These are phyloP conservation scores for Plebejus anna DNA, from an alignment of 2,888 invertebrate species.

Conservation along the genomic window DNA sequence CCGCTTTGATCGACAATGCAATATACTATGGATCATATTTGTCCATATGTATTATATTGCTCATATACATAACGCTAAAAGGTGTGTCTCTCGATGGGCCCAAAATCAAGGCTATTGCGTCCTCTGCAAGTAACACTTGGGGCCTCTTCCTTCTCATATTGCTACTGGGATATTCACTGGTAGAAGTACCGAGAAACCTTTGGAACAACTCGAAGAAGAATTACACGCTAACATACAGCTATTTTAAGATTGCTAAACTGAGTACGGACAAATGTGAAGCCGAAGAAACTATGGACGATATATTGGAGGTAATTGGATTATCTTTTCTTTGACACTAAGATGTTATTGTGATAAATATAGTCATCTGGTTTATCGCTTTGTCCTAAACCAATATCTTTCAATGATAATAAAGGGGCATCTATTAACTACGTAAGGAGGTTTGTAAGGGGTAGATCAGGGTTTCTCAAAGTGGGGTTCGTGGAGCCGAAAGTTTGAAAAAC, in stretches of 20 bases:
- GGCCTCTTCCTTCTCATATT: constrained; percentile 96
- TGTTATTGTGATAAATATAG: not conserved
- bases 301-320: constrained; percentile 86
- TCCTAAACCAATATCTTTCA: not conserved
- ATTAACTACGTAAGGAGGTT: no score
- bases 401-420: not conserved
- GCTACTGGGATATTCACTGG: constrained; percentile 94
- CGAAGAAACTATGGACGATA: constrained; percentile 97
- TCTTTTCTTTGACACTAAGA: not conserved
- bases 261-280: constrained; percentile 98
- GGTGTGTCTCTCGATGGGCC: constrained; percentile 93
- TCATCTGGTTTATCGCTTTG: not conserved
- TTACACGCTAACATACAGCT: constrained; percentile 90
- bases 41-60: constrained; percentile 94
- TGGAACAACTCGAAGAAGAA: constrained; percentile 95
- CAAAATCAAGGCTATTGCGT: constrained; percentile 97
- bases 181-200: constrained; percentile 94
- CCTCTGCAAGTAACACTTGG: constrained; percentile 99
- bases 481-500: no score
- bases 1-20: constrained; percentile 97
- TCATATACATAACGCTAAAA: constrained; percentile 96
- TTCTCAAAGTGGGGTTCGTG: no score
- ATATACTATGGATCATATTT: constrained; percentile 98
- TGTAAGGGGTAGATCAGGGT: no score
- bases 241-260: constrained; percentile 96